Evolutionary conservation across 1,140 invertebrate species (phyloP).

Genomic region (Scaptomyza pallida): DNA sequence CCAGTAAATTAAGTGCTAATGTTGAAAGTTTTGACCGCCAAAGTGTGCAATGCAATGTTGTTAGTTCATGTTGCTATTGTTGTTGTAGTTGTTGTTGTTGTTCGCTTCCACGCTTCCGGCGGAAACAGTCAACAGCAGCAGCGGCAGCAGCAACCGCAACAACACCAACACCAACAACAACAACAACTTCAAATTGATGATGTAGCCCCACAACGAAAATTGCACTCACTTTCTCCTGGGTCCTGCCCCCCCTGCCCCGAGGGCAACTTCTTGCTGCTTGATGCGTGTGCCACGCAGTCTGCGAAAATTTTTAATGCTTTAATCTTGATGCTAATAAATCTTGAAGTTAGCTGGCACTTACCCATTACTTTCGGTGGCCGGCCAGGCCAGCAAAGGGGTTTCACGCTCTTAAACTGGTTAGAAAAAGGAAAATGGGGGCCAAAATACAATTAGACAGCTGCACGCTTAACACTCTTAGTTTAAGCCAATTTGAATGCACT

Average conservation of each 20-base stretch:
- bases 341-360: slow-evolving; percentile 82
- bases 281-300: slow-evolving; percentile 65
- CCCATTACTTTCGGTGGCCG: slow-evolving; percentile 61
- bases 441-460: slow-evolving; percentile 82
- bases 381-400: slow-evolving; percentile 10
- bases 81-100: slow-evolving; percentile 35
- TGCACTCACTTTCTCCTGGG: slow-evolving; percentile 71
- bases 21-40: slow-evolving; percentile 80
- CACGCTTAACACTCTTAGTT: slow-evolving; percentile 81
- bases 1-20: slow-evolving; percentile 81
- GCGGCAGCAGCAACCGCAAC: slow-evolving; percentile 35
- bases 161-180: slow-evolving; percentile 39
- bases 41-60: slow-evolving; percentile 74
- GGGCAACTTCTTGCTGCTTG: slow-evolving; percentile 26
- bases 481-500: slow-evolving; percentile 83
- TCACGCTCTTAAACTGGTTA: background rate
- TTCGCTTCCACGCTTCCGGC: slow-evolving; percentile 47
- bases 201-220: slow-evolving; percentile 70
- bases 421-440: slow-evolving; percentile 2
- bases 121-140: slow-evolving; percentile 66
- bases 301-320: slow-evolving; percentile 83
- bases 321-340: slow-evolving; percentile 84
- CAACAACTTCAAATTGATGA: slow-evolving; percentile 71
- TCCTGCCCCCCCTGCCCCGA: no score
- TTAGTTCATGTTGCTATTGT: slow-evolving; percentile 31